Evolutionary conservation across 2,888 invertebrate genomes (phyloP).

Genomic region (Scaptomyza flava): DNA sequence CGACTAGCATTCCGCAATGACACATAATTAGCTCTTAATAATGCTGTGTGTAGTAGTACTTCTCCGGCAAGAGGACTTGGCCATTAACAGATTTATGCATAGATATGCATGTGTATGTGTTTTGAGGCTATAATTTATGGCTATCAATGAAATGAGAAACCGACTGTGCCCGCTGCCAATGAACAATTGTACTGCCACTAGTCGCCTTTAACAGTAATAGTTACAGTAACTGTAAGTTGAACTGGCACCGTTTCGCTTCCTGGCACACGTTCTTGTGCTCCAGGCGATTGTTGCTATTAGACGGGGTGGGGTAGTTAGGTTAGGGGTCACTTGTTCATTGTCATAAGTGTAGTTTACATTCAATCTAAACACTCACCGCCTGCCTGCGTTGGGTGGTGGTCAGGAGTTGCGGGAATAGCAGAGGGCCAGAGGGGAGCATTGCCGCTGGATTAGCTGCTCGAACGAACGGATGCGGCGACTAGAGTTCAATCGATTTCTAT

Average conservation of each 20-base stretch:
- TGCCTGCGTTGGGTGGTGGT: not conserved
- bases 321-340: constrained; percentile 66
- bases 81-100: not conserved
- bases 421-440: not conserved
- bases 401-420: not conserved
- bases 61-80: not conserved
- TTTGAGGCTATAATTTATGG: not conserved
- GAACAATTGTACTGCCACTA: constrained; percentile 4
- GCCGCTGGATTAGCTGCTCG: constrained; percentile 16
- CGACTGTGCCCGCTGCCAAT: constrained; percentile 13
- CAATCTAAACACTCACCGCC: constrained; percentile 67
- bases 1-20: not conserved
- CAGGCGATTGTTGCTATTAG: constrained; percentile 11
- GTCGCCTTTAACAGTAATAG: not conserved
- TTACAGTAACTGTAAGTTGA: constrained; percentile 1
- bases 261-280: constrained; percentile 22
- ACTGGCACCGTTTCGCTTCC: constrained; percentile 13
- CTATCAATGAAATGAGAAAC: not conserved
- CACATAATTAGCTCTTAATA: constrained; percentile 1
- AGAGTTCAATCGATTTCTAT: constrained; percentile 81
- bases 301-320: not conserved
- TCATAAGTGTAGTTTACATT: constrained; percentile 75
- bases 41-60: not conserved
- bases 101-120: not conserved
- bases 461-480: constrained; percentile 40